Evolutionary conservation across 2,113 vertebrate genomes (phyloP), one percentile per base, ranked within the genome.

Genomic region (Leptodactylus fuscus): DNA sequence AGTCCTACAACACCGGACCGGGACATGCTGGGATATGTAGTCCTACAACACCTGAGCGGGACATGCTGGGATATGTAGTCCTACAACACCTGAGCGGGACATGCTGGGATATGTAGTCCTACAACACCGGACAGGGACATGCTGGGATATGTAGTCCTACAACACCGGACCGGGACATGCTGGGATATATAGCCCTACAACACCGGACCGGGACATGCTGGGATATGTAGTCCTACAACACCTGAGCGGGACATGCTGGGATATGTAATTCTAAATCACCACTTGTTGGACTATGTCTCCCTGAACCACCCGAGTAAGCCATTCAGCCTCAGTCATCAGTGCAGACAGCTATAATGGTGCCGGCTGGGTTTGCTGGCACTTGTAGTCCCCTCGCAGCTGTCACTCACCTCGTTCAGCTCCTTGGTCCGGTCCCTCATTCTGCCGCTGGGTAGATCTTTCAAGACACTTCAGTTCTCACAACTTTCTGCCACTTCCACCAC

Each of bases 401-500:
- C 44, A 18, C 83, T 85, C 34, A 85, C 83, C 46, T 12, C 3
- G 38, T 34, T 62, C 20, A 85, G 83, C 83, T 85, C 83, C 73
- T 38, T 77, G 83, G 58, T 78, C 29, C 83, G 83, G 60, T 85
- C 83, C 74, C 83, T 85, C 83, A 85, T 85, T 20, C 18, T 76
- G 38, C 3, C 32, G 11, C 11, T 18, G 48, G 70, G 32, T 44
- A n/a, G 1, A 44, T 6, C 81, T 34, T 49, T 49, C 18, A 38
- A 22, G 10, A 48, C 32, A 73, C 71, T 75, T n/a, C n/a, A n/a
- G n/a, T n/a, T 74, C 27, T 46, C 13, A 12, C 16, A 76, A 44
- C 58, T 84, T 60, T 34, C 62, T 1, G 5, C 16, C 8, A 51
- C 22, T 34, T 75, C 34, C 81, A 44, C 49, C 2, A 7, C 1